phyloP scores from a whole-genome alignment of 1,140 invertebrate species.

The Medauroidea extradentata region DNA sequence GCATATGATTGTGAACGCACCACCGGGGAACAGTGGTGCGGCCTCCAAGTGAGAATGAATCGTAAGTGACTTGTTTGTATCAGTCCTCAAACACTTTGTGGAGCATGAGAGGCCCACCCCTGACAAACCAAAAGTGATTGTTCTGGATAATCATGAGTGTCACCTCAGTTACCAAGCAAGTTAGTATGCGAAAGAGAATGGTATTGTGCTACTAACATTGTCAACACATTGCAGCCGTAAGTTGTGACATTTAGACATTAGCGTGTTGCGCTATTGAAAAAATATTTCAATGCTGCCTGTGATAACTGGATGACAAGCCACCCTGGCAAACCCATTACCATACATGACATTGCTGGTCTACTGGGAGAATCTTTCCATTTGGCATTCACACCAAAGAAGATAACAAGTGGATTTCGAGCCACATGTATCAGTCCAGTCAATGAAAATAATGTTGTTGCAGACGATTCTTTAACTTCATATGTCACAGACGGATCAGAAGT shows the following conservation, averaged over 20 bases:
- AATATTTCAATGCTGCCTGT: slow-evolving; percentile 19
- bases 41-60: slow-evolving; percentile 35
- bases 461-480: slow-evolving; percentile 34
- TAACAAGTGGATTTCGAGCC: slow-evolving; percentile 25
- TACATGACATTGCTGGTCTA: slow-evolving; percentile 32
- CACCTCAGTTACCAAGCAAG: slow-evolving; percentile 25
- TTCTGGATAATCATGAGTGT: slow-evolving; percentile 7
- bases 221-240: slow-evolving; percentile 41
- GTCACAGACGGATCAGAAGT: slow-evolving; percentile 33
- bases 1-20: slow-evolving; percentile 20
- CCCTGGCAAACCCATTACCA: slow-evolving; percentile 29
- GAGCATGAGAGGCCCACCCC: background rate
- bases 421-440: slow-evolving; percentile 35
- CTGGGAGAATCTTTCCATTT: slow-evolving; percentile 24
- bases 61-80: slow-evolving; percentile 27
- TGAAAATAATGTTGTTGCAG: slow-evolving; percentile 32
- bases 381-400: slow-evolving; percentile 26
- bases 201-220: slow-evolving; percentile 38
- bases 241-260: slow-evolving; percentile 45
- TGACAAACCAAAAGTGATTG: background rate
- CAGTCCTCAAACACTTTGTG: slow-evolving; percentile 16
- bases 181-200: slow-evolving; percentile 29
- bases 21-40: slow-evolving; percentile 14
- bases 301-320: slow-evolving; percentile 34
- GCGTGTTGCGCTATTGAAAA: slow-evolving; percentile 41